Evolutionary conservation across 2,888 invertebrate species (phyloP), one percentile per base, ranked within the genome.

Genomic region (Tethea ocularis): DNA sequence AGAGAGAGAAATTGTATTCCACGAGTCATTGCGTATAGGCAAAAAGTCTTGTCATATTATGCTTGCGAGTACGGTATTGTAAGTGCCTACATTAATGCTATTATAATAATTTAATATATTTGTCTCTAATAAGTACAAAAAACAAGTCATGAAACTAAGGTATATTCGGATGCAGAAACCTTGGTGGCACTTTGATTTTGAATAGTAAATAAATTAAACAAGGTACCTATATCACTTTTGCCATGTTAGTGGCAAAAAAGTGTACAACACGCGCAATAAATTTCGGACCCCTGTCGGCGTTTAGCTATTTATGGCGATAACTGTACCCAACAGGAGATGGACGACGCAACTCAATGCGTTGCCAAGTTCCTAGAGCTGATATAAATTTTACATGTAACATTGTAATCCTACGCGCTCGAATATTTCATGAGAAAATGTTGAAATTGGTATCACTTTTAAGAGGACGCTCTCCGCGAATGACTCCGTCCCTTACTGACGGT

Each of bases 351-450:
- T 61, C 55, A 38, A 62, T 38, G n/a, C 52, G 41, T 41, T 70
- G 70, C 71, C 71, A 71, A 71, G 70, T 71, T 67, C 68, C 64
- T 65, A 69, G 59, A 62, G 52, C 56, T 59, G 61, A 26, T 53
- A 67, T 69, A 69, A 67, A 71, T 68, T 65, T 57, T 62, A 60
- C 58, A 63, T 61, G 56, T 66, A 61, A 66, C 62, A 57, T 52
- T 57, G 61, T 64, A 61, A 63, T 62, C 61, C 65, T 38, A 62
- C 64, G 57, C 63, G 59, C 56, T 59, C 54, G 22, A 59, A 62
- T 60, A 64, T 56, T 67, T 64, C 62, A 67, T 57, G 57, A 41
- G 46, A 46, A 20, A 1, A 7, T 46, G 26, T 26, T 26, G 46
- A 46, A 41, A 41, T n/a, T 41, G 17, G 17, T 41, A 41, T 41